Evolutionary conservation across 2,113 vertebrate species (phyloP).

Genomic region (Nyctereutes procyonoides): DNA sequence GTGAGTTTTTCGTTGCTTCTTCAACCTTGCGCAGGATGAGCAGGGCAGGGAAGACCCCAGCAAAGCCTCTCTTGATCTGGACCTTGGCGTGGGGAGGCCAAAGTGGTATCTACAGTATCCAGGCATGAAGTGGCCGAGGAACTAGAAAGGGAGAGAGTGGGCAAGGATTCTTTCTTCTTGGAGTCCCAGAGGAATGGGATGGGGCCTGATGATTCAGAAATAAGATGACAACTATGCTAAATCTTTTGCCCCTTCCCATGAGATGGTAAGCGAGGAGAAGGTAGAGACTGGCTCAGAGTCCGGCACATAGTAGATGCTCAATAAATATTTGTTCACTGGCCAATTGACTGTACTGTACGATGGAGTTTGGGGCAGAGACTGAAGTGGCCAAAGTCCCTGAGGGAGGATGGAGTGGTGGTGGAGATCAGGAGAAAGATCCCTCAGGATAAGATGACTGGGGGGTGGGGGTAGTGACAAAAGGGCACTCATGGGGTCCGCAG

Average conservation of each 20-base stretch:
- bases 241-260: not conserved
- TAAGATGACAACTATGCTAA: not conserved
- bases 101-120: not conserved
- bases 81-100: not conserved
- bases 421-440: not conserved
- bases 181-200: not conserved
- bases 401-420: not conserved
- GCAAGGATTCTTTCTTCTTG: not conserved
- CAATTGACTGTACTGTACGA: not conserved
- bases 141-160: not conserved
- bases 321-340: not conserved
- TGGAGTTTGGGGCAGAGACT: not conserved
- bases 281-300: not conserved
- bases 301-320: not conserved
- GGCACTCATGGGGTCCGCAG: rapidly evolving
- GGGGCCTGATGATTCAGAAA: not conserved
- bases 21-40: not conserved
- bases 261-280: not conserved
- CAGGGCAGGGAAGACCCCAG: not conserved
- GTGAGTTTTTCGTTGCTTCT: not conserved
- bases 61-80: not conserved
- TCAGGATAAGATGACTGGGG: not conserved
- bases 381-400: not conserved
- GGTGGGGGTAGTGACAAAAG: no score
- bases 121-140: not conserved